Conservation (phyloP, 2,888 invertebrate genomes). For the Vanessa cardui region DNA sequence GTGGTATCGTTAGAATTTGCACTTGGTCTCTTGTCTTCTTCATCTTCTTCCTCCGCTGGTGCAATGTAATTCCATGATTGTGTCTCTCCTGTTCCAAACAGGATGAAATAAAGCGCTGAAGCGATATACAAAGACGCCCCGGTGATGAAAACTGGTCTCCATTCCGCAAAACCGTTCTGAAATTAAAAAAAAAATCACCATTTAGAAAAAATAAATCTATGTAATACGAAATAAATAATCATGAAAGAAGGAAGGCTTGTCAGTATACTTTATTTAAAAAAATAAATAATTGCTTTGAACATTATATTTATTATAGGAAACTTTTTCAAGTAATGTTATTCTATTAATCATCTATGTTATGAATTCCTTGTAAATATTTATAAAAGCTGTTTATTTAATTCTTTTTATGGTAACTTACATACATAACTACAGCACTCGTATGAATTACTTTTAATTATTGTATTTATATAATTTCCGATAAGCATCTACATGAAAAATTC, state of each 20-base stretch:
- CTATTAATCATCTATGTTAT: neutral
- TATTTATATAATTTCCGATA: slow-evolving; percentile 19
- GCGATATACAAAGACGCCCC: slow-evolving; percentile 87
- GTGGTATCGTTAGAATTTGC: slow-evolving; percentile 60
- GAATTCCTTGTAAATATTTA: slow-evolving; percentile 9
- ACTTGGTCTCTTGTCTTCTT: slow-evolving; percentile 60
- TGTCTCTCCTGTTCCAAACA: slow-evolving; percentile 87
- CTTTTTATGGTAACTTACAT: neutral
- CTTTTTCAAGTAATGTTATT: neutral
- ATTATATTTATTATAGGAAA: slow-evolving; percentile 1
- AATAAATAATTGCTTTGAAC: neutral
- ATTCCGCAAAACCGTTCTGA: slow-evolving; percentile 90
- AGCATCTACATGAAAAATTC: slow-evolving; percentile 15
- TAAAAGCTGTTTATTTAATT: neutral
- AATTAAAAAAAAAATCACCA: slow-evolving; percentile 43
- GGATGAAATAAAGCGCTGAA: slow-evolving; percentile 86
- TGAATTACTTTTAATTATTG: slow-evolving; percentile 24
- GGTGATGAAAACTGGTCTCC: slow-evolving; percentile 88
- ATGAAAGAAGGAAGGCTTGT: neutral
- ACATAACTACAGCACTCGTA: neutral
- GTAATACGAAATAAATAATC: neutral
- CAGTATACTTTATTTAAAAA: neutral
- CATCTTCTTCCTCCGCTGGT: slow-evolving; percentile 54
- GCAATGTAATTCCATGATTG: slow-evolving; percentile 87
- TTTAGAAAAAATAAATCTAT: neutral